Percentiles rank a stretch among this genome's conserved stretches.
Evolutionary conservation across 2,797 vertebrate species (phyloP).

Genomic region (Lacerta agilis): DNA sequence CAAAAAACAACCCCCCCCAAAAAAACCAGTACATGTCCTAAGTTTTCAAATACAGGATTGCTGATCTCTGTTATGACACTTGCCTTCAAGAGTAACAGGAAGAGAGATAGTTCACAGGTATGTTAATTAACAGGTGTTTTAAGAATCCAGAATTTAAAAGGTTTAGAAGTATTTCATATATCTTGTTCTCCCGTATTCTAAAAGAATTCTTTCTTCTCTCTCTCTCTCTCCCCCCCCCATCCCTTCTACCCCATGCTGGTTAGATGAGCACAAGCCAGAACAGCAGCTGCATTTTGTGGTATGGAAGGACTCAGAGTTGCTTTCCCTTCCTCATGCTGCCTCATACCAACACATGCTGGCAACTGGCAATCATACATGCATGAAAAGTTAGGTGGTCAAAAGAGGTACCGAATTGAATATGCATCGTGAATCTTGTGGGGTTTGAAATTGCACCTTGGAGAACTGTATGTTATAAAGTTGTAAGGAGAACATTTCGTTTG

Average conservation of each 20-base stretch:
- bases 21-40: neutral
- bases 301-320: neutral
- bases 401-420: neutral
- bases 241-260: neutral
- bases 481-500: neutral
- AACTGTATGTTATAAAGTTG: neutral
- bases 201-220: neutral
- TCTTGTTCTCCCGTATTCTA: conserved; percentile 28
- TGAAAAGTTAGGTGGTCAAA: neutral
- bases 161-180: conserved; percentile 34
- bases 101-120: conserved; percentile 13
- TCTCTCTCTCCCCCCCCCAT: too few species aligned
- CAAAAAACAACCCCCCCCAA: too few species aligned
- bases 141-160: conserved; percentile 41
- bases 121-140: conserved; percentile 47
- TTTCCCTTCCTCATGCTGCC: neutral
- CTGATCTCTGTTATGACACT: conserved; percentile 1
- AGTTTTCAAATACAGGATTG: neutral
- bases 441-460: neutral
- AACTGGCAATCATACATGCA: neutral
- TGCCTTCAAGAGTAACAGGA: conserved; percentile 14
- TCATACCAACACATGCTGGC: neutral
- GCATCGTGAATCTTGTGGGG: neutral
- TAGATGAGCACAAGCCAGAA: neutral
- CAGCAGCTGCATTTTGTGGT: neutral